Evolutionary conservation across 2,888 invertebrate species (phyloP), one percentile per base, ranked within the genome.

Genomic region (Lamproptera curius): DNA sequence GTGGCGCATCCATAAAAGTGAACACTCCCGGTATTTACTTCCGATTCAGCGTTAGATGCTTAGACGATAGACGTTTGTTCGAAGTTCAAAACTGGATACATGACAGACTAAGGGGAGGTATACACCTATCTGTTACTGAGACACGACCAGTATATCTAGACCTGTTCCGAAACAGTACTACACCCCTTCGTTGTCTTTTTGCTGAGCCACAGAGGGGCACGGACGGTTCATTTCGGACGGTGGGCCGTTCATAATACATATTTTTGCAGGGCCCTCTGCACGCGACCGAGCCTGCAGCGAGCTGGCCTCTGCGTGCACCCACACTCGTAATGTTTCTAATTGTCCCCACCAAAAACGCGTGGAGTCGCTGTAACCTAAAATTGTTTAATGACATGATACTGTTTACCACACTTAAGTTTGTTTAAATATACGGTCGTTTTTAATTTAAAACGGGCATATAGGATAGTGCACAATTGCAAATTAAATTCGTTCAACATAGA

Each of bases 191-290:
- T 67, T 63, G 64, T 70, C 73, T 70, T 71, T 78, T 73, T 70
- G 60, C 59, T 52, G 55, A 55, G 55, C 52, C 36, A 45, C 35
- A 48, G 52, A 53, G 64, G 62, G 74, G 63, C 68, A 65, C 59
- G 46, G 68, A 73, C 67, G 68, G 77, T 68, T 76, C 83, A 69
- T 59, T 62, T 63, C 56, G 62, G 58, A 63, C 80, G 81, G 83
- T 73, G 62, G n/a, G 71, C 67, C 72, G 67, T 65, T 63, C 69
- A 67, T 70, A 72, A 71, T 75, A 75, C 80, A 82, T 78, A 83
- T 83, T 86, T 84, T 82, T 85, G 85, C 85, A 85, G 73, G 77
- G 78, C 73, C 73, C 75, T 74, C 64, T 70, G 77, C 79, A 74
- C 73, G 78, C 79, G 76, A 79, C 70, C 73, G 65, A 62, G 72